phyloP scores from a whole-genome alignment of 30 jellyfish, hydroid and myxozoan genomes.

The Clytia hemisphaerica region DNA sequence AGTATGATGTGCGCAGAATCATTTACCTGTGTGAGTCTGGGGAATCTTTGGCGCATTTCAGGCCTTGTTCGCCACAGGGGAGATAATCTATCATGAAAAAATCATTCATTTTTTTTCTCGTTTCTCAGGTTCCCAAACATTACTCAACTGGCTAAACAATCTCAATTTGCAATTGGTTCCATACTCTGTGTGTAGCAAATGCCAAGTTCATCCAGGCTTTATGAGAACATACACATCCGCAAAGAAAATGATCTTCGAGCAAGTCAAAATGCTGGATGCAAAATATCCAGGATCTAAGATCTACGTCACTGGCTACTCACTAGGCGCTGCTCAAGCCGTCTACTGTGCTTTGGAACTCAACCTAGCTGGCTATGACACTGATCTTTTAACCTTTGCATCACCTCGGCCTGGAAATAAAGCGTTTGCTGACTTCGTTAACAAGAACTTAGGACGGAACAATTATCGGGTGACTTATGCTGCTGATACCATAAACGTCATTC shows the following conservation, averaged over 20 bases:
- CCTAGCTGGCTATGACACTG: background rate
- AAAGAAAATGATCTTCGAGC: background rate
- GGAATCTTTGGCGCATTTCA: too few relatives aligned
- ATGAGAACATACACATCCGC: background rate
- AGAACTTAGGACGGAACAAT: background rate
- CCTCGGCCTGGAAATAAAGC: background rate
- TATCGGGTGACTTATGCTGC: background rate
- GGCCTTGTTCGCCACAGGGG: too few relatives aligned
- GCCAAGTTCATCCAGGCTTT: background rate
- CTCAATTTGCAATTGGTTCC: too few relatives aligned
- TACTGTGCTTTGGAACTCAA: background rate
- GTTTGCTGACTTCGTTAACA: background rate
- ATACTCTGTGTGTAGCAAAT: background rate
- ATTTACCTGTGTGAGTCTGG: too few relatives aligned
- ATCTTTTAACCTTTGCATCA: background rate
- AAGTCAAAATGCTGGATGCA: background rate
- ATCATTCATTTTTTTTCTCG: too few relatives aligned
- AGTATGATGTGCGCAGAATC: too few relatives aligned
- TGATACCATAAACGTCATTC: background rate
- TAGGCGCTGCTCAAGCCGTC: background rate
- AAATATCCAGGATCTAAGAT: background rate
- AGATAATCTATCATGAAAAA: too few relatives aligned
- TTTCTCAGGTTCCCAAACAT: too few relatives aligned
- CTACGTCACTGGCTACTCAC: background rate
- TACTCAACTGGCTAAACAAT: too few relatives aligned